Conservation (phyloP, 2,888 invertebrate species). For the Hesperia comma region DNA sequence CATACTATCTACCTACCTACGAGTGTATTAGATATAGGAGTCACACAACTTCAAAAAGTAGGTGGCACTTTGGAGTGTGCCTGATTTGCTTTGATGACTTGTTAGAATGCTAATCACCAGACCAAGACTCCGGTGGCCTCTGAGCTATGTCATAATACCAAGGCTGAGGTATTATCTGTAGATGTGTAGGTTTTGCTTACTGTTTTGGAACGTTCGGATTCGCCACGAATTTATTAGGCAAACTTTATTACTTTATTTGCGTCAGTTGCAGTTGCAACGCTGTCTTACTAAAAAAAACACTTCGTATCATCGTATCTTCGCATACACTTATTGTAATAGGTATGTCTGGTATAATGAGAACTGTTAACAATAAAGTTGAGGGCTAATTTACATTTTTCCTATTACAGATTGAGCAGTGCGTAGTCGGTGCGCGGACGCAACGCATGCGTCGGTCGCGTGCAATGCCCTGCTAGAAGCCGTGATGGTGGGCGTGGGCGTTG, state of each 20-base stretch:
- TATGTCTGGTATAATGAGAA: too few relatives aligned
- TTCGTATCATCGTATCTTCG: too few relatives aligned
- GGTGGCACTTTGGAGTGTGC: not conserved
- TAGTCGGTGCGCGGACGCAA: conserved; percentile 53
- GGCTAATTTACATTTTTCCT: conserved; percentile 40
- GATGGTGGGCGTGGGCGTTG: conserved; percentile 80
- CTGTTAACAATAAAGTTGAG: too few relatives aligned
- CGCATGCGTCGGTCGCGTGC: conserved; percentile 64
- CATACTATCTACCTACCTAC: too few relatives aligned
- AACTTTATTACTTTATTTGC: too few relatives aligned
- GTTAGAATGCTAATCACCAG: conserved; percentile 4
- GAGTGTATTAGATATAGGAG: not conserved
- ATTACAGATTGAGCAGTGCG: conserved; percentile 64
- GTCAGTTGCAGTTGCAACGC: too few relatives aligned
- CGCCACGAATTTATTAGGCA: too few relatives aligned
- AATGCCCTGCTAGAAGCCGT: conserved; percentile 71
- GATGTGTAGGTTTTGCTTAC: not conserved
- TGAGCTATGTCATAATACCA: not conserved
- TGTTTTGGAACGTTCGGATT: not conserved
- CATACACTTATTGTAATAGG: too few relatives aligned
- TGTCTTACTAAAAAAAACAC: too few relatives aligned
- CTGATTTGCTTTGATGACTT: not conserved
- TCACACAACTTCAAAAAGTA: not conserved
- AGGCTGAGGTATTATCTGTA: not conserved
- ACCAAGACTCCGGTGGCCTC: conserved; percentile 5